phyloP scores from a whole-genome alignment of 2,888 invertebrate species.

The Noctua pronuba region DNA sequence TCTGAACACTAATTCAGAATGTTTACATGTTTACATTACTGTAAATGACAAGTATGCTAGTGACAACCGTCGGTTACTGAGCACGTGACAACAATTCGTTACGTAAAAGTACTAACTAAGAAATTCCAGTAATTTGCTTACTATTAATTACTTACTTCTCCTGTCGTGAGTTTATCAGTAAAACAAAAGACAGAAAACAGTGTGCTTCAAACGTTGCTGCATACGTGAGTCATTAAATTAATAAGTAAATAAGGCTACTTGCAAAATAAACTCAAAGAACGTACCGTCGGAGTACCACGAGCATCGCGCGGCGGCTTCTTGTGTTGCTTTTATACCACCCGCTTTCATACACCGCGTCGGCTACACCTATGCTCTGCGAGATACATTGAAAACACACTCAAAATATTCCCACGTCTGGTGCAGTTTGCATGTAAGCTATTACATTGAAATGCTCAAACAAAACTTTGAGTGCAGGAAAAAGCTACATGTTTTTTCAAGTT shows the following conservation, averaged over 20 bases:
- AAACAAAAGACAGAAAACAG: slow-evolving; percentile 25
- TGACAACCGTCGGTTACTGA: background rate
- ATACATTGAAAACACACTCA: slow-evolving; percentile 43
- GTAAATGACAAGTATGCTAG: background rate
- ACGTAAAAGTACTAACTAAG: background rate
- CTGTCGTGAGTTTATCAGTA: background rate
- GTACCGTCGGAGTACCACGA: slow-evolving; percentile 81
- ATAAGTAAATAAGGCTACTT: slow-evolving; percentile 54
- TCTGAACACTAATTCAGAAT: background rate
- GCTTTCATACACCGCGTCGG: slow-evolving; percentile 82
- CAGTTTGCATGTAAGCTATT: slow-evolving; percentile 34
- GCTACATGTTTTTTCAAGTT: slow-evolving; percentile 29
- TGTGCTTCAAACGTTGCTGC: slow-evolving; percentile 8
- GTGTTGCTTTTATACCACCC: slow-evolving; percentile 80
- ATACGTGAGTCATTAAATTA: slow-evolving; percentile 47
- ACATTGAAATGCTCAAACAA: slow-evolving; percentile 40
- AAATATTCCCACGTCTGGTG: slow-evolving; percentile 25
- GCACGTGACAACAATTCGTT: background rate
- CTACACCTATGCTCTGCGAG: slow-evolving; percentile 80
- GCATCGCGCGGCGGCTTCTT: slow-evolving; percentile 77
- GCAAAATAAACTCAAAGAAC: slow-evolving; percentile 45
- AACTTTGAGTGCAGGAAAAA: slow-evolving; percentile 33
- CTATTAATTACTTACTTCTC: slow-evolving; percentile 26
- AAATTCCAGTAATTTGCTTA: slow-evolving; percentile 10
- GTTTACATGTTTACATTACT: background rate